Evolutionary conservation across 2,113 vertebrate genomes (phyloP).

Genomic region (Xiphorhynchus elegans): DNA sequence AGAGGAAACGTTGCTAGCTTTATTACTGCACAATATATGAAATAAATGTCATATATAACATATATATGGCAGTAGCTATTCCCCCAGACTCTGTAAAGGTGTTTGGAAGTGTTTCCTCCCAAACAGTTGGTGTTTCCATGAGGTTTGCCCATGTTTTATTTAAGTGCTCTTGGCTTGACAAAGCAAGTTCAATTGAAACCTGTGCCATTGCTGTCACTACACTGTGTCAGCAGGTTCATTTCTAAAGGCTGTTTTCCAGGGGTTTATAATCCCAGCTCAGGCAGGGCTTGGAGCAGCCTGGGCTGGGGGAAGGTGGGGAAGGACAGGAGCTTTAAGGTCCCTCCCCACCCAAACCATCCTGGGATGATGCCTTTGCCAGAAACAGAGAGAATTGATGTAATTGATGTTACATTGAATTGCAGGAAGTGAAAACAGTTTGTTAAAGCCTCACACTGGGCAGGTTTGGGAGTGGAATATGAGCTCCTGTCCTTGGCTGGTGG

Average conservation of each 20-base stretch:
- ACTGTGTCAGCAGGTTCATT: constrained; percentile 33
- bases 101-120: background rate
- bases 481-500: background rate
- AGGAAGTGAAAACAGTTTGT: background rate
- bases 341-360: background rate
- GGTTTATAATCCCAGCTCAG: background rate
- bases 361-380: background rate
- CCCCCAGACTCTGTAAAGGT: background rate
- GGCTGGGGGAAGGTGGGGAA: background rate
- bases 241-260: background rate
- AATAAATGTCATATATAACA: background rate
- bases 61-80: background rate
- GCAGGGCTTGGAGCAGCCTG: background rate
- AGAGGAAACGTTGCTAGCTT: background rate
- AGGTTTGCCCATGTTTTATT: background rate
- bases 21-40: background rate
- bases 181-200: constrained; percentile 10
- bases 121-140: background rate
- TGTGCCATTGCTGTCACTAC: background rate
- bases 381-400: background rate
- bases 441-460: background rate
- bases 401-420: background rate
- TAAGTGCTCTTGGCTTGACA: constrained; percentile 14
- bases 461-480: background rate
- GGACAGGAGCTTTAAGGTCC: background rate